Conservation (phyloP, 1,140 invertebrate genomes). For the Drosophila mojavensis region DNA sequence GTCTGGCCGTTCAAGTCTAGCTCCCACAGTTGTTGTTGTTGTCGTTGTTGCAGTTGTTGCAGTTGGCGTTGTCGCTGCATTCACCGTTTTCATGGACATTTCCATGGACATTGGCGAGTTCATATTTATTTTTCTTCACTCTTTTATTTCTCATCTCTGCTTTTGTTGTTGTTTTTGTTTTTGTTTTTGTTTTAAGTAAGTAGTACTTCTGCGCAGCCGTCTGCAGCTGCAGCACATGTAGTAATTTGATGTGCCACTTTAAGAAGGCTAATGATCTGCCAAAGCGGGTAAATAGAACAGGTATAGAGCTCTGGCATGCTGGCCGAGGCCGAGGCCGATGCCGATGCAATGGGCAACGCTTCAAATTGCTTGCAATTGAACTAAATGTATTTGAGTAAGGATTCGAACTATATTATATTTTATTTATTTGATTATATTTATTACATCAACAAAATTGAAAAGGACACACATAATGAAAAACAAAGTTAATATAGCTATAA, state of each 20-base stretch:
- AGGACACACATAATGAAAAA: too few species aligned
- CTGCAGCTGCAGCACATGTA: slow-evolving; percentile 41
- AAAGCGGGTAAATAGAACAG: slow-evolving; percentile 39
- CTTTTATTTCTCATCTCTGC: background rate
- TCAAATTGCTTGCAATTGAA: too few species aligned
- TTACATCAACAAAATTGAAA: too few species aligned
- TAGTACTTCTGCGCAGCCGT: slow-evolving; percentile 24
- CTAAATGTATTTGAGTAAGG: too few species aligned
- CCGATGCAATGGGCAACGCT: too few species aligned
- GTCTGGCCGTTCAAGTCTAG: slow-evolving; percentile 32
- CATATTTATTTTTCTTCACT: slow-evolving; percentile 24
- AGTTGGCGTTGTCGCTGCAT: slow-evolving; percentile 7
- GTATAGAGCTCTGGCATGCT: slow-evolving; percentile 3
- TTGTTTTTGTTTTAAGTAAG: slow-evolving; percentile 26
- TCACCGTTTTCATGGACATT: slow-evolving; percentile 24
- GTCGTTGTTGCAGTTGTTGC: slow-evolving; percentile 34
- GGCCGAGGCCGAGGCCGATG: too few species aligned
- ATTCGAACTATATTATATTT: too few species aligned
- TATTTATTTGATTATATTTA: too few species aligned
- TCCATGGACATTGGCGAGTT: slow-evolving; percentile 30
- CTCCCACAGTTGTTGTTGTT: slow-evolving; percentile 54
- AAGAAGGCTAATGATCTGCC: slow-evolving; percentile 66
- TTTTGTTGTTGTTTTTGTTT: background rate
- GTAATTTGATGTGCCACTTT: slow-evolving; percentile 73
- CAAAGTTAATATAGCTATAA: too few species aligned